phyloP scores from a whole-genome alignment of 2,113 vertebrate genomes.

The Daphoenositta chrysoptera region DNA sequence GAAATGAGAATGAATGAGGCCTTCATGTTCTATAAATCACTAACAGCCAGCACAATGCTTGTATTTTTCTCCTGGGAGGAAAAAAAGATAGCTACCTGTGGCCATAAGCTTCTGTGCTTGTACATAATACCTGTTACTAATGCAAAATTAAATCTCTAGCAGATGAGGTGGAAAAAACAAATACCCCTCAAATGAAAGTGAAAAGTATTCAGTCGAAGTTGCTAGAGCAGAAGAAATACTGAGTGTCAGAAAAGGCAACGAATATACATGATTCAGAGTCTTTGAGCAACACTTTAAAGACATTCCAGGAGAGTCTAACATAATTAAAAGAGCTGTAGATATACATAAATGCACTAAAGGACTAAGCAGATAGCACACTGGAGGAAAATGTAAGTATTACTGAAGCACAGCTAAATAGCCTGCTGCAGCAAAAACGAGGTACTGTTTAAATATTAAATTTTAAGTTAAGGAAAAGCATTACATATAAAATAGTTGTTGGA shows the following conservation, averaged over 20 bases:
- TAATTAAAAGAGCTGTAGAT: conserved; percentile 14
- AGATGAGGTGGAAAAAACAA: not conserved
- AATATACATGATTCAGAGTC: not conserved
- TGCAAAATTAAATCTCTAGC: not conserved
- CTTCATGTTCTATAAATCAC: conserved; percentile 46
- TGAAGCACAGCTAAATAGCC: not conserved
- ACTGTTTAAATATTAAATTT: not conserved
- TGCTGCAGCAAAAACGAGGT: not conserved
- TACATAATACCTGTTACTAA: not conserved
- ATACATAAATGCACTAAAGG: not conserved
- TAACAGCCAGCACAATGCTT: not conserved
- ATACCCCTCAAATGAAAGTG: not conserved
- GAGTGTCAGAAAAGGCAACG: not conserved
- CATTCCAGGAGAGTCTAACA: conserved; percentile 35
- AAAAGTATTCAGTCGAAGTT: not conserved
- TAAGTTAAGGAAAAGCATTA: not conserved
- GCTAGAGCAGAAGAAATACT: not conserved
- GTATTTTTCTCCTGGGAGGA: not conserved
- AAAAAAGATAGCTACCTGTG: not conserved
- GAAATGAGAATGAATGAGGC: conserved; percentile 40
- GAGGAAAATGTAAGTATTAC: not conserved
- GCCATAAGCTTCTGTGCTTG: not conserved
- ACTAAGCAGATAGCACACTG: not conserved
- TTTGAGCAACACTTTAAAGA: conserved; percentile 42
- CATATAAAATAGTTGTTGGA: not conserved